Base-by-base conservation (phyloP, 2,888 invertebrate genomes). In the Drosophila nr. fundita region DNA sequence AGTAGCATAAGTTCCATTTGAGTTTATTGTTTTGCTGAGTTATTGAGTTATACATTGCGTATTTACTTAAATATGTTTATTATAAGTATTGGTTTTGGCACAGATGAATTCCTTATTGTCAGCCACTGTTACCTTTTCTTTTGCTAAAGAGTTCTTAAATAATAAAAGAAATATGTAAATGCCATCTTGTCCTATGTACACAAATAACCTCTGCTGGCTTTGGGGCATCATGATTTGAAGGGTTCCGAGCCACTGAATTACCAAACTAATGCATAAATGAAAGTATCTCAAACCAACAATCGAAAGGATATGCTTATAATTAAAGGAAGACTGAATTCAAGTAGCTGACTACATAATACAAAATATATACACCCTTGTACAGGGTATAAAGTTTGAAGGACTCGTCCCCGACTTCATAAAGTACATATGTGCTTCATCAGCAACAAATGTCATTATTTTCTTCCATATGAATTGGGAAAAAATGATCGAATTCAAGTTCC, bases 201-300 rank as follows among this genome's bases (percentile, higher is more conserved):
- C n/a, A 61, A 66, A 50, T 40, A 29, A 40, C 5, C 7, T 42
- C 15, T 15, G 11, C 7, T n/a, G 18, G 21, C 49, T 15, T 38
- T 18, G 11, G 6, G 13, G 18, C 13, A 5, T 10, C 29, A 4
- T 2, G 30, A 27, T 24, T n/a, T 7, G 18, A 21, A 38, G 10
- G 7, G 11, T 21, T 11, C 11, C 30, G 11, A 4, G 1, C 11
- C 11, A 24, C 7, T 18, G 18, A 21, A 49, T 13, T 55, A 34
- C 29, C 11, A 40, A 50, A 8, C 38, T 11, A 55, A 50, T 55
- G 55, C 24, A 42, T 53, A 30, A 29, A 30, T 45, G 40, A 66
- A 66, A 52, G 13, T 11, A 24, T 18, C 42, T 49, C 30, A 30
- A 59, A 13, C 15, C 10, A 8, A 1, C 18, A 36, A n/a, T 49